Percentiles rank a stretch among this genome's conserved stretches.
phyloP scores from a whole-genome alignment of 2,113 vertebrate genomes.

The Aspiorhynchus laticeps region DNA sequence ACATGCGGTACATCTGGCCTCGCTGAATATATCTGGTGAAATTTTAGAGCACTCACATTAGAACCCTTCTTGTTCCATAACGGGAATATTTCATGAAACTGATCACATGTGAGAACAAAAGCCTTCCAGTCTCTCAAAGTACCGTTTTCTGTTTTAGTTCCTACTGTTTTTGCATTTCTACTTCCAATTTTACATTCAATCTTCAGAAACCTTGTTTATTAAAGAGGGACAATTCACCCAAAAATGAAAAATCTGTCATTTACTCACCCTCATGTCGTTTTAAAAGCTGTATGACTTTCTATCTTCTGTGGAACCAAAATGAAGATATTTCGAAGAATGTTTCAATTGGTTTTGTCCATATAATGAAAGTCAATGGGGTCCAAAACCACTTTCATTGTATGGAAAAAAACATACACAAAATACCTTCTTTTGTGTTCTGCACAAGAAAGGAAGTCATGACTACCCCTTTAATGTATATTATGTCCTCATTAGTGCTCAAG shows the following conservation, averaged over 20 bases:
- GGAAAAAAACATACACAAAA: neutral
- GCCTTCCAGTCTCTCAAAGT: neutral
- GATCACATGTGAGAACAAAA: conserved; percentile 2
- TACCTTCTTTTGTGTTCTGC: neutral
- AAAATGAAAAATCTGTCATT: neutral
- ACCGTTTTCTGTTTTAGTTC: neutral
- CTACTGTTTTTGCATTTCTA: neutral
- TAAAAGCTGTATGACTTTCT: neutral
- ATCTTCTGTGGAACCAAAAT: neutral
- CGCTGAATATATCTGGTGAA: conserved; percentile 17
- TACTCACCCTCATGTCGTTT: neutral
- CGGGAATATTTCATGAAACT: neutral
- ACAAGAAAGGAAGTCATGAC: neutral
- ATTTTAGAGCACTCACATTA: neutral
- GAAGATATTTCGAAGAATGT: neutral
- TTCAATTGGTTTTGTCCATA: neutral
- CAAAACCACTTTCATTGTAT: neutral
- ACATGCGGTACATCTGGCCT: conserved; percentile 10
- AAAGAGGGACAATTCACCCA: neutral
- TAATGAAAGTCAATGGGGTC: neutral
- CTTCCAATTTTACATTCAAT: neutral
- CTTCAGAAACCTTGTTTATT: neutral
- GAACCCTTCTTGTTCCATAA: neutral
- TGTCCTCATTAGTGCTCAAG: neutral
- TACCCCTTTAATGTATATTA: conserved; percentile 4